Evolutionary conservation across 2,888 invertebrate species (phyloP).

Genomic region (Oxytorus armatus): DNA sequence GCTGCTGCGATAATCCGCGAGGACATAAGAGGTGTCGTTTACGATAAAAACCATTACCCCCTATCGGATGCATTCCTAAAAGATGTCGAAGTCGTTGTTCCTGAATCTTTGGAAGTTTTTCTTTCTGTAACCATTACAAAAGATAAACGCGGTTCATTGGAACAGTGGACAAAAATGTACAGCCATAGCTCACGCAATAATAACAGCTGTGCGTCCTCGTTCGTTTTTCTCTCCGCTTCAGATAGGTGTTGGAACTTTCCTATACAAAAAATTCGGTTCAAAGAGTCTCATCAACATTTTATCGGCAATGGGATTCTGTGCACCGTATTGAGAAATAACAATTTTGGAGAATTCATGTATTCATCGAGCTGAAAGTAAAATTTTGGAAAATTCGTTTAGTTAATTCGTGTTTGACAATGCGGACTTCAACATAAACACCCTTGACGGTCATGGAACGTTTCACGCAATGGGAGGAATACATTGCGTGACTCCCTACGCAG

Average conservation of each 20-base stretch:
- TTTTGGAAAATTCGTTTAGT: constrained; percentile 1
- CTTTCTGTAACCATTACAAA: neutral
- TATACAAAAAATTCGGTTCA: constrained; percentile 65
- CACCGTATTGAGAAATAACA: constrained; percentile 60
- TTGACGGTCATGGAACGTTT: constrained; percentile 36
- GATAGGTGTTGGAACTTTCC: constrained; percentile 50
- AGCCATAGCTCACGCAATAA: constrained; percentile 61
- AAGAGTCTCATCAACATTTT: constrained; percentile 34
- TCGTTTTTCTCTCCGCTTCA: constrained; percentile 75
- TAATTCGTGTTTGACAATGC: constrained; percentile 47
- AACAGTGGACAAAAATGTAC: constrained; percentile 47
- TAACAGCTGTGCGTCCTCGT: constrained; percentile 74
- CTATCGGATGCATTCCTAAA: constrained; percentile 65
- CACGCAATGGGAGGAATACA: constrained; percentile 42
- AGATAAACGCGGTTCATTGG: neutral
- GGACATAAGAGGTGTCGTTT: constrained; percentile 66
- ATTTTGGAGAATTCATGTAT: constrained; percentile 56
- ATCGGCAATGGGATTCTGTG: constrained; percentile 68
- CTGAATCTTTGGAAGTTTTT: constrained; percentile 57
- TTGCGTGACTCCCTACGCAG: constrained; percentile 33
- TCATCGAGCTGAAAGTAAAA: constrained; percentile 3
- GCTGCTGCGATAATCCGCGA: constrained; percentile 69
- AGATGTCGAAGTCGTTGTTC: constrained; percentile 61
- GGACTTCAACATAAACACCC: constrained; percentile 30
- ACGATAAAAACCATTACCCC: constrained; percentile 63